Evolutionary conservation across 2,113 vertebrate genomes (phyloP).

Genomic region (Lepisosteus oculatus): DNA sequence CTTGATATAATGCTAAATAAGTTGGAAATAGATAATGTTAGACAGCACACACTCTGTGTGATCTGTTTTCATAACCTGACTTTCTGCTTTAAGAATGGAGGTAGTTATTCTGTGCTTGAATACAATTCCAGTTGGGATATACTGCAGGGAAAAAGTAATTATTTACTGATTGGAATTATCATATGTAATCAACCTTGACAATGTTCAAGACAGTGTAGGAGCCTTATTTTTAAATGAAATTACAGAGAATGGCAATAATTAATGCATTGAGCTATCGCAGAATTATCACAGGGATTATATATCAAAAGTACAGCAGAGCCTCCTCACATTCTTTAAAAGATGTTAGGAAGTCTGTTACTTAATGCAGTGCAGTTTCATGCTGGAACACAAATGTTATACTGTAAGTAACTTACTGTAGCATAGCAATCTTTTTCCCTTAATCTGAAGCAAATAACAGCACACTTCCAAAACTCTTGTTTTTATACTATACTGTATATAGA

Average conservation of each 20-base stretch:
- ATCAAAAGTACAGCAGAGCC: constrained; percentile 6
- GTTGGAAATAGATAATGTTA: no score
- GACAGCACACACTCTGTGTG: neutral
- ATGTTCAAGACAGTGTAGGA: constrained; percentile 2
- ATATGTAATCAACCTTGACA: constrained; percentile 17
- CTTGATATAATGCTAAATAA: no score
- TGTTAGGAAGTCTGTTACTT: no score
- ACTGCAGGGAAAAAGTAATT: constrained; percentile 5
- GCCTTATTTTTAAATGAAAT: constrained; percentile 10
- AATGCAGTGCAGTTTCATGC: no score
- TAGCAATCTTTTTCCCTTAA: no score
- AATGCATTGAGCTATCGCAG: constrained; percentile 12
- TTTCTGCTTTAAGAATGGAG: neutral
- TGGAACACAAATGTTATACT: no score
- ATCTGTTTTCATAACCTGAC: neutral
- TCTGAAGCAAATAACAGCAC: no score
- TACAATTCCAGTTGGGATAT: neutral
- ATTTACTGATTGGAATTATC: constrained; percentile 16
- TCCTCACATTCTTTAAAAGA: neutral
- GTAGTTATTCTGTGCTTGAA: neutral
- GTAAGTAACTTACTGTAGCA: no score
- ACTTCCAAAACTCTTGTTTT: no score
- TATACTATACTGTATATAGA: no score
- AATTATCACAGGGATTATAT: constrained; percentile 19
- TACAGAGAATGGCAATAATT: constrained; percentile 18